These are phyloP conservation scores for Physella acuta DNA, from an alignment of 1,140 invertebrate genomes.

Conservation along the genomic window DNA sequence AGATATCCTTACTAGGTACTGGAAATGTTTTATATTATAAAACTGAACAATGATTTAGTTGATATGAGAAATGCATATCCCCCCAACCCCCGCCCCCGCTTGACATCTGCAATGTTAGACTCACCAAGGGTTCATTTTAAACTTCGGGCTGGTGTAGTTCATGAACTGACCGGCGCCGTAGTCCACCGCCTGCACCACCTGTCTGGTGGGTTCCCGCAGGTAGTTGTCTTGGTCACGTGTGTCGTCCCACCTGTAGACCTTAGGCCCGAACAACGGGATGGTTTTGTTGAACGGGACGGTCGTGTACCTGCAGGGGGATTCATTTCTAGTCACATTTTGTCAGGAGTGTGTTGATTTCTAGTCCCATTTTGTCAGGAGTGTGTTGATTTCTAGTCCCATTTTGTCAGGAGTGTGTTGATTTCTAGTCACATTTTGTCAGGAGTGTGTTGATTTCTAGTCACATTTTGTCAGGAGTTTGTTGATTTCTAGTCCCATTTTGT, in stretches of 20 bases:
- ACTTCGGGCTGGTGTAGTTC: constrained; percentile 87
- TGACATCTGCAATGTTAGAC: neutral
- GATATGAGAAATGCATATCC: neutral
- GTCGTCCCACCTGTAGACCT: constrained; percentile 68
- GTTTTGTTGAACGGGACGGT: constrained; percentile 94
- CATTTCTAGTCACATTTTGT: no score
- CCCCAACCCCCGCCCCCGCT: neutral
- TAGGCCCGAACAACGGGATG: constrained; percentile 88
- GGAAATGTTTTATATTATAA: neutral
- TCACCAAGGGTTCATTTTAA: constrained; percentile 76
- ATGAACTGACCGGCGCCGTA: constrained; percentile 64
- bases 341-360: no score
- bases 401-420: no score
- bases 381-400: no score
- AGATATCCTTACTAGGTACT: no score
- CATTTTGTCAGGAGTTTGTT: no score
- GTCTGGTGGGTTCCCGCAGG: constrained; percentile 53
- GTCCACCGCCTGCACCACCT: constrained; percentile 43
- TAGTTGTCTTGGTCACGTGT: constrained; percentile 52
- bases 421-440: no score
- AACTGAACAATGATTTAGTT: neutral
- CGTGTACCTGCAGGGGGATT: no score
- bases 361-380: no score
- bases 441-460: no score
- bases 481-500: no score